A percentile compares a stretch with the other conserved stretches of the same genome.
Evolutionary conservation across 2,113 vertebrate species (phyloP).

Genomic region (Mirza zaza): DNA sequence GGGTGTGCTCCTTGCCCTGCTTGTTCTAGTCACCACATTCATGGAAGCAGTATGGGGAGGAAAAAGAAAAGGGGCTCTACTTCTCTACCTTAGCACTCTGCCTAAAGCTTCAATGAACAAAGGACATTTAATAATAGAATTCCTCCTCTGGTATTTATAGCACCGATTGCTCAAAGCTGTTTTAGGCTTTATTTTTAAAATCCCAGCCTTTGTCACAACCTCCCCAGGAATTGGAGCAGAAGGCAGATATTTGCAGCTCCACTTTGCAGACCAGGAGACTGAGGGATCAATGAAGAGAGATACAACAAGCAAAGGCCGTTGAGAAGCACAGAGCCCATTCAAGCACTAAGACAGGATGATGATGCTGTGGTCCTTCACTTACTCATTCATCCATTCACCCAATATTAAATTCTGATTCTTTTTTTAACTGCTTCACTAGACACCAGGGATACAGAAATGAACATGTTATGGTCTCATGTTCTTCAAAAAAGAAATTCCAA

Average conservation of each 20-base stretch:
- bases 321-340: background rate
- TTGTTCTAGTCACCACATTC: background rate
- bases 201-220: slow-evolving; percentile 64
- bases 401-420: background rate
- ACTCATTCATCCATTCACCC: background rate
- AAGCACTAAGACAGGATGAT: background rate
- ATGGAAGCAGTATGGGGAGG: background rate
- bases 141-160: slow-evolving; percentile 71
- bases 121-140: slow-evolving; percentile 79
- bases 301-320: background rate
- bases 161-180: slow-evolving; percentile 72
- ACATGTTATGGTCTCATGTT: background rate
- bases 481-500: slow-evolving; percentile 23
- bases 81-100: slow-evolving; percentile 52
- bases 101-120: slow-evolving; percentile 71
- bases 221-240: slow-evolving; percentile 38
- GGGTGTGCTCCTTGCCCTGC: background rate
- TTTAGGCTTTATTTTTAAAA: slow-evolving; percentile 70
- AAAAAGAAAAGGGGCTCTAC: slow-evolving; percentile 42
- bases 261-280: slow-evolving; percentile 58
- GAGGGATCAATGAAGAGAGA: slow-evolving; percentile 28
- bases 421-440: background rate
- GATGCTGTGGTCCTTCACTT: background rate
- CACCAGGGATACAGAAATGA: background rate
- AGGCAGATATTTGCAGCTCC: slow-evolving; percentile 47